Conservation (phyloP, 2,888 invertebrate species). For the Danaus chrysippus region DNA sequence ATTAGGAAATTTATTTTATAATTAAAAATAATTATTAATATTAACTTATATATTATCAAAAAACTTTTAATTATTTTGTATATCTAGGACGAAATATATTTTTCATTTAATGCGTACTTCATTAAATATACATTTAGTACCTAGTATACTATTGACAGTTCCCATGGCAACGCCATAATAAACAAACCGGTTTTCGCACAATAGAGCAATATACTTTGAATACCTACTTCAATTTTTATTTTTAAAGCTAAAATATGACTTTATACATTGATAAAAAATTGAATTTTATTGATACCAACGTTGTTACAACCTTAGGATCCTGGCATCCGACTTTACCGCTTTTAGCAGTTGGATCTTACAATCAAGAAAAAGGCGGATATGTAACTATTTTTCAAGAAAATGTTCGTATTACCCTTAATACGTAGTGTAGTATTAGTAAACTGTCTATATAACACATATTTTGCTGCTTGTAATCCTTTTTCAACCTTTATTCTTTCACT, state of each 20-base stretch:
- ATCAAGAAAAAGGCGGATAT: conserved; percentile 92
- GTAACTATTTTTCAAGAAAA: conserved; percentile 93
- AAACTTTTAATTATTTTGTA: no score
- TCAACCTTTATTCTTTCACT: no score
- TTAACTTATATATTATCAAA: no score
- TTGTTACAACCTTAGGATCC: conserved; percentile 88
- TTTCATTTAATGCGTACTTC: neutral
- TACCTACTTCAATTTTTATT: neutral
- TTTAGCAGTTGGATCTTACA: conserved; percentile 91
- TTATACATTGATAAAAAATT: conserved; percentile 91
- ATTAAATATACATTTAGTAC: neutral
- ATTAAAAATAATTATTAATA: no score
- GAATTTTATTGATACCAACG: conserved; percentile 85
- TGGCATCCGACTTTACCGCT: conserved; percentile 92
- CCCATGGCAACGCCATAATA: conserved; percentile 2
- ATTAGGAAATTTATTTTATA: no score
- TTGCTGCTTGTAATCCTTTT: no score
- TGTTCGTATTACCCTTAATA: conserved; percentile 67
- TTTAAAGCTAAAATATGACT: conserved; percentile 78
- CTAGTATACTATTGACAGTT: neutral
- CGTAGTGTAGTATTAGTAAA: no score
- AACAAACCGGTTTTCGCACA: conserved; percentile 1
- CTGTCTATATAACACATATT: no score
- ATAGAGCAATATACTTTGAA: neutral
- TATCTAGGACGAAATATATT: no score